phyloP scores from a whole-genome alignment of 2,888 invertebrate genomes.

The Monoplex corrugatus region DNA sequence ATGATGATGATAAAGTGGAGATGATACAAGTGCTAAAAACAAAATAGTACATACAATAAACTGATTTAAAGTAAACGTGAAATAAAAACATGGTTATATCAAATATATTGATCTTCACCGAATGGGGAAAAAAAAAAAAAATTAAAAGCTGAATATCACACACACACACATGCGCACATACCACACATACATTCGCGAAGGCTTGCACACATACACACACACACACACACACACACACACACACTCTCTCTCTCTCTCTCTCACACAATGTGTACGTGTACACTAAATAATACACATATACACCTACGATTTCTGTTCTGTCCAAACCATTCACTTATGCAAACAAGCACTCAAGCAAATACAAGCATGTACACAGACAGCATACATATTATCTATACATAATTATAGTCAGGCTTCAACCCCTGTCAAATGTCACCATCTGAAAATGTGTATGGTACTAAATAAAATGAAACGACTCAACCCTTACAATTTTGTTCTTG shows the following conservation, averaged over 20 bases:
- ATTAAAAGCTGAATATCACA: neutral
- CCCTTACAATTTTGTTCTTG: no score
- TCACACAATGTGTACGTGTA: neutral
- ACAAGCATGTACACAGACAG: no score
- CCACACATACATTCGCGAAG: neutral
- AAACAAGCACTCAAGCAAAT: no score
- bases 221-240: constrained; percentile 2
- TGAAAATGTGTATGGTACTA: no score
- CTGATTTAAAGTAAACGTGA: no score
- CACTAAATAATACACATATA: neutral
- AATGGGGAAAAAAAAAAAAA: neutral
- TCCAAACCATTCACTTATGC: no score
- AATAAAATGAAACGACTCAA: no score
- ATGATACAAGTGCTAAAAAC: neutral
- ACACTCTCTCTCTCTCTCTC: neutral
- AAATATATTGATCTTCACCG: neutral
- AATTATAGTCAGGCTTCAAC: no score
- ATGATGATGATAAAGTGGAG: neutral
- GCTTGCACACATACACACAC: neutral
- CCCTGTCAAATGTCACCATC: no score
- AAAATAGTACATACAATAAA: neutral
- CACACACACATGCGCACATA: neutral
- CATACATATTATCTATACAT: no score
- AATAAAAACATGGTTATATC: neutral
- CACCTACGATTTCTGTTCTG: neutral